Conservation (phyloP, 2,888 invertebrate species). For the Himalopsyche kuldschensis region DNA sequence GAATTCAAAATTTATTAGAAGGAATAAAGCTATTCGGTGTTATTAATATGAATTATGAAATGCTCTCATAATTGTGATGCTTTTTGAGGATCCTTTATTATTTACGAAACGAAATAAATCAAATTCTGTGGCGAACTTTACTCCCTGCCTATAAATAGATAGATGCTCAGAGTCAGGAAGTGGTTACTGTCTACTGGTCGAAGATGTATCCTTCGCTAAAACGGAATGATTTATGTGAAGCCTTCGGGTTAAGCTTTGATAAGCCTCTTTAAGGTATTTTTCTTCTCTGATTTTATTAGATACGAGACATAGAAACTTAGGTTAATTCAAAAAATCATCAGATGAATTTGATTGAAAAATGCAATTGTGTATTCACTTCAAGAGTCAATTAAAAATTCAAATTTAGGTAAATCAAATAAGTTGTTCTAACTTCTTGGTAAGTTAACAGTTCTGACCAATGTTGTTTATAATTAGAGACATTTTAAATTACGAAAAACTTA, state of each 20-base stretch:
- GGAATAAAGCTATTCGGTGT: too few relatives aligned
- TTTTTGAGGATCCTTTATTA: background rate
- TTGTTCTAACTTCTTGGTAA: too few relatives aligned
- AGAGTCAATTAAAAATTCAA: too few relatives aligned
- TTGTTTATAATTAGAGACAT: too few relatives aligned
- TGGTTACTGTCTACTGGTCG: background rate
- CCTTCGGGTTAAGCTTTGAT: background rate
- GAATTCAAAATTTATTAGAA: too few relatives aligned
- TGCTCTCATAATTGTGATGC: too few relatives aligned
- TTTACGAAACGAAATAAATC: background rate
- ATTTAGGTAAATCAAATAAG: too few relatives aligned
- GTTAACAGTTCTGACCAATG: too few relatives aligned
- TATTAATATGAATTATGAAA: too few relatives aligned
- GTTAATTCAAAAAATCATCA: background rate
- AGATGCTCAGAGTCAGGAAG: background rate
- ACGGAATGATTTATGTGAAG: background rate
- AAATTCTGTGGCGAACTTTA: background rate
- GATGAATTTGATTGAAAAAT: background rate
- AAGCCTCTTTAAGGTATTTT: background rate
- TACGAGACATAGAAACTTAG: background rate
- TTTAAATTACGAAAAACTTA: too few relatives aligned
- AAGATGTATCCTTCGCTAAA: background rate
- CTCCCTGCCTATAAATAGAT: background rate
- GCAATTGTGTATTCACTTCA: too few relatives aligned
- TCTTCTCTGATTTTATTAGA: background rate